Percentiles rank a stretch among this genome's conserved stretches.
Evolutionary conservation across 2,113 vertebrate genomes (phyloP).

Genomic region (Cheilinus undulatus): DNA sequence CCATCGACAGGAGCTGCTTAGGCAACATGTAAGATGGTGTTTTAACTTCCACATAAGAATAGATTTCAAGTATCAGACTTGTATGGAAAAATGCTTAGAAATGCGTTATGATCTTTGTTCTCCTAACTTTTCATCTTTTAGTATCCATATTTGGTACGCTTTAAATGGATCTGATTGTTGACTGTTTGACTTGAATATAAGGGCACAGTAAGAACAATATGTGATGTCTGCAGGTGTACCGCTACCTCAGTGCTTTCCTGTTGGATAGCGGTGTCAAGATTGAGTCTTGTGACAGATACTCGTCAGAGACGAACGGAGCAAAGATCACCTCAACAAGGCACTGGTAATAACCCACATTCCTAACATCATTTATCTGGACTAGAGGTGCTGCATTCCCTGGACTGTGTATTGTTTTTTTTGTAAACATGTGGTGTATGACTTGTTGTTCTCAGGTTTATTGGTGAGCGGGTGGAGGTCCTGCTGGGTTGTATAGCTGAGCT

Average conservation of each 20-base stretch:
- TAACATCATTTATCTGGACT: not conserved
- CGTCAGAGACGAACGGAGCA: constrained; percentile 92
- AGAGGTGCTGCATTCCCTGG: not conserved
- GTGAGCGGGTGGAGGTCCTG: constrained; percentile 88
- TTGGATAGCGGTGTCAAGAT: constrained; percentile 91
- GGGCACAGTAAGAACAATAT: not conserved
- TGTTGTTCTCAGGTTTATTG: constrained; percentile 83
- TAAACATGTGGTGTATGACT: not conserved
- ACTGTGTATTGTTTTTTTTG: too few relatives aligned
- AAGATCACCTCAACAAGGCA: constrained; percentile 91
- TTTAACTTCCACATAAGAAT: not conserved
- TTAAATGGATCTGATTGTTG: not conserved
- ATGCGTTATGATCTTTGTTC: not conserved
- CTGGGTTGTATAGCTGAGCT: constrained; percentile 92
- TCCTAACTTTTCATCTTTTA: not conserved
- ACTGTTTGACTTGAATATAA: not conserved
- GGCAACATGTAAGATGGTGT: constrained; percentile 83
- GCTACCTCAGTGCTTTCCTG: constrained; percentile 91
- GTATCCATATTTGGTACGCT: not conserved
- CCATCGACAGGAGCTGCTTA: constrained; percentile 89
- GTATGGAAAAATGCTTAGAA: not conserved
- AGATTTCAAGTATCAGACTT: not conserved
- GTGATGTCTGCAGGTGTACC: constrained; percentile 84
- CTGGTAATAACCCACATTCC: constrained; percentile 80
- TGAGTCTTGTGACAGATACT: constrained; percentile 90